phyloP scores from a whole-genome alignment of 2,797 vertebrate species.

The Schizopygopsis malacanthus region DNA sequence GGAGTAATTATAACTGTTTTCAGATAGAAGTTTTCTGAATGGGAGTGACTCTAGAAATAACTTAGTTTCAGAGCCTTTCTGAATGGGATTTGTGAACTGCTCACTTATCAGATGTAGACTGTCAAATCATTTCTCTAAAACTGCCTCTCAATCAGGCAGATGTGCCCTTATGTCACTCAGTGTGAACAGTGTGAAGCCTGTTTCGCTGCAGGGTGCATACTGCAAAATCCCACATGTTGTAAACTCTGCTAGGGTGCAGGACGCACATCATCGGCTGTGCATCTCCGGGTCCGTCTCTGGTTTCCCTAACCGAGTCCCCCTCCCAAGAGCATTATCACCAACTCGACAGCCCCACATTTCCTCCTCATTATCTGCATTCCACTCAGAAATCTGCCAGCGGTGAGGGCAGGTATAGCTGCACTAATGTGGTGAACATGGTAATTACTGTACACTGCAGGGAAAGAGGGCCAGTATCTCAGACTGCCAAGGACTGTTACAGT shows the following conservation, averaged over 20 bases:
- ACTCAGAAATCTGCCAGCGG: conserved; percentile 43
- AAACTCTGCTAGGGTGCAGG: conserved; percentile 19
- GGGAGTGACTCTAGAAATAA: not conserved
- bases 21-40: not conserved
- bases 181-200: not conserved
- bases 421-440: conserved; percentile 39
- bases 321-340: conserved; percentile 37
- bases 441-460: conserved; percentile 39
- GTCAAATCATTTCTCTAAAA: conserved; percentile 4
- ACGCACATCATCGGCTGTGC: conserved; percentile 28
- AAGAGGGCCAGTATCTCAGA: conserved; percentile 43
- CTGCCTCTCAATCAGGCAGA: conserved; percentile 6
- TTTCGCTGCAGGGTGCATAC: not conserved
- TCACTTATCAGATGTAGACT: not conserved
- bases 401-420: conserved; percentile 44
- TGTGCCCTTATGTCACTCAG: conserved; percentile 11
- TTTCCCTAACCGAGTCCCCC: not conserved
- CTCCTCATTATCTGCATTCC: conserved; percentile 45
- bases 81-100: not conserved
- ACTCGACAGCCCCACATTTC: conserved; percentile 42
- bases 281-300: not conserved
- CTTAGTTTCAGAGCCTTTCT: no score
- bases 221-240: not conserved
- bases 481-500: conserved; percentile 36
- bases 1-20: not conserved